Conservation (phyloP, 92 coral and sea anemone species). For the Galaxea fascicularis region DNA sequence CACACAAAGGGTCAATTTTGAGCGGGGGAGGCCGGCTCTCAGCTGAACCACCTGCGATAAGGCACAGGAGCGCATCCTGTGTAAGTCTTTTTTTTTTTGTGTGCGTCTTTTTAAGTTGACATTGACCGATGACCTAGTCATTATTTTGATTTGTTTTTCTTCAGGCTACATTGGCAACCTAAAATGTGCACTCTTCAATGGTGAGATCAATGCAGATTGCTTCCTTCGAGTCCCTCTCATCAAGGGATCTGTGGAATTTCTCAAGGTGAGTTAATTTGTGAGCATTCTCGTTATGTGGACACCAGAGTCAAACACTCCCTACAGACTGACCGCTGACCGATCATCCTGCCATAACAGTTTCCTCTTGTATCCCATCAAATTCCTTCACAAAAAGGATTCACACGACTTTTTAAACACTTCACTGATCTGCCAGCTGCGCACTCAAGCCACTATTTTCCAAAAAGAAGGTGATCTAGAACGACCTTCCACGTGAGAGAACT, state of each 20-base stretch:
- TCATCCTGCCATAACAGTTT: too few species aligned
- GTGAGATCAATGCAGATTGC: background rate
- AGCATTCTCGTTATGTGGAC: background rate
- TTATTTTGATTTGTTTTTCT: background rate
- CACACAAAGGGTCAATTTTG: constrained; percentile 13
- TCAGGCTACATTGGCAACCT: background rate
- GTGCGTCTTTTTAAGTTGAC: too few species aligned
- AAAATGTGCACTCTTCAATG: background rate
- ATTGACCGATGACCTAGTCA: background rate
- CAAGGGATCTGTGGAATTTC: background rate
- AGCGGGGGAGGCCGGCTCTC: constrained; percentile 22
- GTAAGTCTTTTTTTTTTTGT: too few species aligned
- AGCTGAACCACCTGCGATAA: background rate
- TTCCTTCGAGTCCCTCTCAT: background rate
- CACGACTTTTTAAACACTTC: too few species aligned
- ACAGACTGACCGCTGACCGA: too few species aligned
- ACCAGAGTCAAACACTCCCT: background rate
- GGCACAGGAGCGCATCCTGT: constrained; percentile 25
- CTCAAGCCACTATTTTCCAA: background rate
- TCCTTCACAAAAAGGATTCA: too few species aligned
- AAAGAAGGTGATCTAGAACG: background rate
- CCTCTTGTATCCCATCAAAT: too few species aligned
- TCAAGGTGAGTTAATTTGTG: background rate
- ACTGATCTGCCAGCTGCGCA: background rate
- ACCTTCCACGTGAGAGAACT: background rate